These are phyloP conservation scores for Cybosia mesomella DNA, from an alignment of 2,888 invertebrate genomes.

Conservation along the genomic window DNA sequence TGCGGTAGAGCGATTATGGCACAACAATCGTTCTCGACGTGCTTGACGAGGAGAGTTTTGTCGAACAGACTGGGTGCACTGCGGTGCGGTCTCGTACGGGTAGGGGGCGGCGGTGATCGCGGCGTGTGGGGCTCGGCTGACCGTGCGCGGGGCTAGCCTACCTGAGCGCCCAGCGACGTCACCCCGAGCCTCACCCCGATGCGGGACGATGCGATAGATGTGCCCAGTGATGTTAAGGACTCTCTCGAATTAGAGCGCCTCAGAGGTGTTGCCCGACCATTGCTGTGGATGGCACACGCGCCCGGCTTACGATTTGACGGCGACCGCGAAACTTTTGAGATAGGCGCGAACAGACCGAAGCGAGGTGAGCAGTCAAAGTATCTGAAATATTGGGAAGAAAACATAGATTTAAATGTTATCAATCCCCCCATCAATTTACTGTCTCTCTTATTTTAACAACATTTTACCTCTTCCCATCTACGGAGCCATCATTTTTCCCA, in stretches of 20 bases:
- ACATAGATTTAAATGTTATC: not conserved
- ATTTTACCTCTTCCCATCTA: constrained; percentile 94
- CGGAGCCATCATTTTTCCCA: constrained; percentile 98
- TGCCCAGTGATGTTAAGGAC: constrained; percentile 91
- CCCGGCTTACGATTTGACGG: constrained; percentile 91
- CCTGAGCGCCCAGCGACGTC: constrained; percentile 89
- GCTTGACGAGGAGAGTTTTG: constrained; percentile 79
- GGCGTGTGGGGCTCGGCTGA: constrained; percentile 77
- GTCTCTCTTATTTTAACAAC: not conserved
- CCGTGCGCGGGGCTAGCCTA: constrained; percentile 88
- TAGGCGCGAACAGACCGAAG: constrained; percentile 97
- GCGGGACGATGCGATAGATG: constrained; percentile 88
- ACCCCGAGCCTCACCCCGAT: constrained; percentile 92
- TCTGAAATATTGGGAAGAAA: constrained; percentile 86
- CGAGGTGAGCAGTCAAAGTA: constrained; percentile 97
- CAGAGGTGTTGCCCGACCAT: constrained; percentile 87
- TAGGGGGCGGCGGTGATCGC: constrained; percentile 62
- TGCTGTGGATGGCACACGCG: constrained; percentile 88
- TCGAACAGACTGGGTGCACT: constrained; percentile 78
- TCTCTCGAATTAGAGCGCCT: constrained; percentile 94
- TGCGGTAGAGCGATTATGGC: constrained; percentile 81
- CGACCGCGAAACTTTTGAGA: constrained; percentile 95
- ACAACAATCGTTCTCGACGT: constrained; percentile 79
- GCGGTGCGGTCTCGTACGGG: constrained; percentile 67
- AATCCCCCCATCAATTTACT: not conserved